Base-by-base conservation (phyloP, 2,888 invertebrate genomes). In the Julus scandinavius region DNA sequence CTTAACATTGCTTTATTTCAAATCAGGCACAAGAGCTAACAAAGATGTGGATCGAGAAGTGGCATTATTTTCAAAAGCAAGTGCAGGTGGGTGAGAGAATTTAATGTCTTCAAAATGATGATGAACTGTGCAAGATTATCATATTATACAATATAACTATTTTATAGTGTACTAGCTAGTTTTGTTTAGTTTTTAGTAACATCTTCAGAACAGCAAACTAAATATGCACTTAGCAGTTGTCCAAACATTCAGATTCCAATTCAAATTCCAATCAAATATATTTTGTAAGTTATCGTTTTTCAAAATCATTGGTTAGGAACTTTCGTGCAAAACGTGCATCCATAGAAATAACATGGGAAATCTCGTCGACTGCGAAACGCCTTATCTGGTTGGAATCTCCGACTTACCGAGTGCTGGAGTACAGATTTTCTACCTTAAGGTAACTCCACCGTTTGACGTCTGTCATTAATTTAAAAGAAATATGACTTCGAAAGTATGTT, bases 21-120 rank as follows among this genome's bases (percentile, higher is more conserved):
- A 41, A 85, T n/a, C 89, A 91, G 91, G 91, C 91, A 63, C 54
- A 87, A 72, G 89, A 89, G 40, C 87, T 89, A 63, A 89, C 89
- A 49, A 80, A 85, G 45, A 83, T 86, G 41, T 89, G 89, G 89
- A 88, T 89, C 83, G 89, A 89, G 87, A 89, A 89, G 83, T 89
- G 89, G 89, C 87, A 89, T 15, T 86, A 89, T 13, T 87, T 89
- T 9, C 85, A 54, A 49, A 20, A 84, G 45, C 88, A 88, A 45
- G 88, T 49, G 15, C 45, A 54, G 29, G 72, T 63, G 85, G 29
- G 72, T 72, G 72, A 29, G 29, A 29, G 29, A 29, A 5, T 17
- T 63, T n/a, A n/a, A n/a, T n/a, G 63, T 63, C 6, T 5, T 17
- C n/a, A 17, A 54, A 54, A 45, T 45, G 41, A 45, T 45, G 4